Percentiles rank a stretch among this genome's conserved stretches.
phyloP scores from a whole-genome alignment of 2,888 invertebrate genomes.

The Amblyteles armatorius region DNA sequence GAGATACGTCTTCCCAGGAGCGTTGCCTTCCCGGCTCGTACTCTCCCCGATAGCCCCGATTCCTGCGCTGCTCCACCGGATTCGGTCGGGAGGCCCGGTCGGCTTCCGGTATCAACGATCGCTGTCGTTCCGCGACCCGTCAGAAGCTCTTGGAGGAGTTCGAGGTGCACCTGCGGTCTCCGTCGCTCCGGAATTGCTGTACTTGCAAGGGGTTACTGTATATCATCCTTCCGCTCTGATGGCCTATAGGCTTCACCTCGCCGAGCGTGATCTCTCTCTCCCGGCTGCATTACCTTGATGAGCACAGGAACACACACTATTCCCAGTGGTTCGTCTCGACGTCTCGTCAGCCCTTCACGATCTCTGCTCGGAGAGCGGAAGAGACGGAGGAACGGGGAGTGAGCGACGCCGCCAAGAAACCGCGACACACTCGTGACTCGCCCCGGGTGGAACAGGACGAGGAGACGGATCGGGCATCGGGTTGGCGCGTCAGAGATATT shows the following conservation, averaged over 20 bases:
- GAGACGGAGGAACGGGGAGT: neutral
- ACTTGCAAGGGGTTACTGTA: neutral
- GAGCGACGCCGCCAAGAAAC: constrained; percentile 53
- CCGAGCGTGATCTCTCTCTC: constrained; percentile 80
- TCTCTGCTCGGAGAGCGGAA: constrained; percentile 10
- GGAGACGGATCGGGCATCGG: constrained; percentile 38
- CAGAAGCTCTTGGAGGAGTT: constrained; percentile 52
- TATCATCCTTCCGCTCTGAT: constrained; percentile 33
- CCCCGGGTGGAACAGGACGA: constrained; percentile 60
- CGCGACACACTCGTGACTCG: constrained; percentile 41
- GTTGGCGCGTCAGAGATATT: constrained; percentile 18
- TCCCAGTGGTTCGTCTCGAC: constrained; percentile 58
- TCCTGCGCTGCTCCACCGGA: constrained; percentile 14
- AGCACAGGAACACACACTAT: constrained; percentile 77
- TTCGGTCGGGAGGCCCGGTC: constrained; percentile 28
- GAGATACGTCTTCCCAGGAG: constrained; percentile 75
- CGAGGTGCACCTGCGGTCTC: constrained; percentile 23
- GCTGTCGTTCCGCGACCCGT: constrained; percentile 25
- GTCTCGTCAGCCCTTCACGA: constrained; percentile 39
- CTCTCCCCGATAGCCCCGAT: constrained; percentile 39
- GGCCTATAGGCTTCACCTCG: constrained; percentile 30
- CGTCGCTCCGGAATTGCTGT: constrained; percentile 10
- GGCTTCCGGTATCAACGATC: constrained; percentile 18
- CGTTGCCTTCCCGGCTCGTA: constrained; percentile 28
- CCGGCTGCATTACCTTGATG: constrained; percentile 84